Evolutionary conservation across 2,113 vertebrate genomes (phyloP).

Genomic region (Muntiacus muntjak): DNA sequence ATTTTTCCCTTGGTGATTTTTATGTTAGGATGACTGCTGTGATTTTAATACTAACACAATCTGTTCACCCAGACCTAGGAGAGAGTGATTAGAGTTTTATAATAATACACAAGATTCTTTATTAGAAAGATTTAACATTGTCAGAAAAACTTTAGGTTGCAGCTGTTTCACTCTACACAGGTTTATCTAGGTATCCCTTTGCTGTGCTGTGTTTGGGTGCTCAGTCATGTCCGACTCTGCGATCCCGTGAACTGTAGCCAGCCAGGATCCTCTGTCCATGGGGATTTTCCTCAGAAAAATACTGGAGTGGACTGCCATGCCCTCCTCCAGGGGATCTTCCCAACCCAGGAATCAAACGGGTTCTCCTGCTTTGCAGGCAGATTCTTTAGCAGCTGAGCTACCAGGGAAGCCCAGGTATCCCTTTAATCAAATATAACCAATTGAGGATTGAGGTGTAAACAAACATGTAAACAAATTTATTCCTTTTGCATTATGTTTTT

Average conservation of each 20-base stretch:
- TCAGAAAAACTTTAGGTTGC: background rate
- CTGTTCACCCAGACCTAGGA: constrained; percentile 6
- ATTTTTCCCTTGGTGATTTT: constrained; percentile 68
- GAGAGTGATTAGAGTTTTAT: constrained; percentile 54
- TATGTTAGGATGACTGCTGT: constrained; percentile 69
- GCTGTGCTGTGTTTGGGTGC: background rate
- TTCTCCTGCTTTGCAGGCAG: background rate
- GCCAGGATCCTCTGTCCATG: background rate
- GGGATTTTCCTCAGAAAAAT: background rate
- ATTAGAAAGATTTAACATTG: constrained; percentile 33
- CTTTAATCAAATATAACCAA: background rate
- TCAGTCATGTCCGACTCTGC: background rate
- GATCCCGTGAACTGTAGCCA: background rate
- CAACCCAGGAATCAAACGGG: background rate
- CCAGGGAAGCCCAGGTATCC: background rate
- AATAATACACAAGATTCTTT: constrained; percentile 50
- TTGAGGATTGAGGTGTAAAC: background rate
- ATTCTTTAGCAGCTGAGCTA: background rate
- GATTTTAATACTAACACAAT: constrained; percentile 68
- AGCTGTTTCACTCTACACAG: constrained; percentile 20
- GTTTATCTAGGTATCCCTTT: background rate
- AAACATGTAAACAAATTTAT: background rate
- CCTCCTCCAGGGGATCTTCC: background rate
- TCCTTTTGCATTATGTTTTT: background rate
- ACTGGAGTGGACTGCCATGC: background rate